Base-by-base conservation (phyloP, 2,797 vertebrate genomes). In the Eleutherodactylus coqui region DNA sequence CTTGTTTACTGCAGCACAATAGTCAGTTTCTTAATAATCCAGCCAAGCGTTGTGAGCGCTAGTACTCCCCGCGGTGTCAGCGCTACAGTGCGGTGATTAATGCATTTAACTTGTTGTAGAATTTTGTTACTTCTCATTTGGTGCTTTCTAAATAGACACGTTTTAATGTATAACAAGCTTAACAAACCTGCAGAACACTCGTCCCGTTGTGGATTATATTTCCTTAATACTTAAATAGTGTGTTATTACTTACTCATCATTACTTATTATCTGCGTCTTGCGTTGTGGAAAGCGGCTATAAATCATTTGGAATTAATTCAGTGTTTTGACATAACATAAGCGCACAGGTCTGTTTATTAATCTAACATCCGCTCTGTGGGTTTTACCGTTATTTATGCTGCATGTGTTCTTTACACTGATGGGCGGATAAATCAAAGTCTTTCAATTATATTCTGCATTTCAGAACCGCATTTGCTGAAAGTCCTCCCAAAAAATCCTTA, bases 141-240 rank as follows among this genome's bases (percentile, higher is more conserved):
- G 27, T n/a, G 36, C 72, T 75, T 45, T 60, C 64, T 83, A 83
- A 78, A 73, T n/a, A 73, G 81, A 79, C 81, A 75, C 62, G 62
- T 78, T 79, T 60, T 47, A 55, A 75, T 83, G 76, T 83, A 83
- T 77, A 82, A 86, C 70, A 75, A 77, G 45, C 69, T 82, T 86
- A 76, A 76, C 85, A 78, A 76, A 79, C 70, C 62, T 62, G 67
- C 69, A 73, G 41, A 49, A 79, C 47, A 75, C 77, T 51, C 51
- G 21, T 41, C 51, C 77, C 84, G 6, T 75, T 75, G 84, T 73
- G 86, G 64, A 83, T 24, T 6, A 1, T 6, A 85, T 82, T 85
- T 78, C 38, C 87, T 72, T 34, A 24, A 0, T 79, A 62, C 41
- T 45, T 24, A 55, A 69, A 24, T 5, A 13, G 1, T 7, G 62